phyloP scores from a whole-genome alignment of 2,113 vertebrate genomes.

The Ailuropoda melanoleuca region DNA sequence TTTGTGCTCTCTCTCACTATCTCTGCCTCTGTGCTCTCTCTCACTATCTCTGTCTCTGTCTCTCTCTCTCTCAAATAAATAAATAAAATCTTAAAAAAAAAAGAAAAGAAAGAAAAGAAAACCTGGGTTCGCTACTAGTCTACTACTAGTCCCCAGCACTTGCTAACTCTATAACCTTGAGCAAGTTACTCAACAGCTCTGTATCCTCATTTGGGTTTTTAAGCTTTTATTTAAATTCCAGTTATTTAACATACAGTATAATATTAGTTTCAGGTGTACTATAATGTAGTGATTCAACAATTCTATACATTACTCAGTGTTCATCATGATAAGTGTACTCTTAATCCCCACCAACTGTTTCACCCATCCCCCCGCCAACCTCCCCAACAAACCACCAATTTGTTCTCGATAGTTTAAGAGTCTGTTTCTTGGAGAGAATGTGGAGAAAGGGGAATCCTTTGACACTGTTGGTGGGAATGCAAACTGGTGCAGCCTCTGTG shows the following conservation, averaged over 20 bases:
- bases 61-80: too few relatives aligned
- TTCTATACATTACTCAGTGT: not conserved
- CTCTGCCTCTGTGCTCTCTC: too few relatives aligned
- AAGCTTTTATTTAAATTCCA: not conserved
- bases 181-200: not conserved
- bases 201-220: not conserved
- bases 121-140: not conserved
- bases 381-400: not conserved
- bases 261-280: not conserved
- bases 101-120: not conserved
- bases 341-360: not conserved
- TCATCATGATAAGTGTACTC: not conserved
- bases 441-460: not conserved
- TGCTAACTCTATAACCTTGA: not conserved
- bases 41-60: too few relatives aligned
- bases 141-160: not conserved
- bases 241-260: not conserved
- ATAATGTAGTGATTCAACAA: not conserved
- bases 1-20: too few relatives aligned
- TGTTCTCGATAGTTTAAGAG: not conserved
- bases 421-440: not conserved
- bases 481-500: not conserved
- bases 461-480: not conserved
- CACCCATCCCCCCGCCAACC: not conserved
- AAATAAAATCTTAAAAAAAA: too few relatives aligned